Percentiles rank a stretch among this genome's conserved stretches.
Conservation (phyloP, 2,113 vertebrate genomes). For the Apodemus sylvaticus region DNA sequence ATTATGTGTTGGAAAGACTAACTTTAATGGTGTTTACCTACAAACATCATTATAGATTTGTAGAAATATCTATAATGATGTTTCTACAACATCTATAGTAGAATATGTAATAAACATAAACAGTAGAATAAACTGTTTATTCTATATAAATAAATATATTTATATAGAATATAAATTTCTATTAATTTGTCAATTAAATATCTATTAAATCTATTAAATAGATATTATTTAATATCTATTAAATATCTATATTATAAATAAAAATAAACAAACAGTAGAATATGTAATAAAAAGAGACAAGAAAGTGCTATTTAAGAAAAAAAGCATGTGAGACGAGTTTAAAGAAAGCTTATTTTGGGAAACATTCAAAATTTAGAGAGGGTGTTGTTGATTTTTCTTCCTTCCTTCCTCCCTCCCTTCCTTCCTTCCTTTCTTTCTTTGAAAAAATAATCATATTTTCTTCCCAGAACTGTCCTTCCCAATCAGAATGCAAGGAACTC, state of each 20-base stretch:
- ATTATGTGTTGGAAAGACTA: background rate
- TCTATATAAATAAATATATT: too few relatives aligned
- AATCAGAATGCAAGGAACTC: background rate
- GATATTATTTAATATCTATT: too few relatives aligned
- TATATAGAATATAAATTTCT: too few relatives aligned
- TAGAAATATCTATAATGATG: too few relatives aligned
- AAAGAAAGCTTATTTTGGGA: background rate
- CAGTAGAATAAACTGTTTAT: too few relatives aligned
- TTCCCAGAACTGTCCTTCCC: background rate
- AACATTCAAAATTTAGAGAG: background rate
- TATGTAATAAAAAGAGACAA: background rate
- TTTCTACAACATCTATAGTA: too few relatives aligned
- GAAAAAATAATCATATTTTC: slow-evolving; percentile 3
- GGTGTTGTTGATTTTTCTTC: background rate
- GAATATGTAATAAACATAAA: too few relatives aligned
- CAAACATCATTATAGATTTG: background rate
- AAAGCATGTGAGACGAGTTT: background rate
- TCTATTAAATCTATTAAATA: too few relatives aligned
- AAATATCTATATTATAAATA: too few relatives aligned
- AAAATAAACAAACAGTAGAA: background rate
- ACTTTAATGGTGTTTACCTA: background rate
- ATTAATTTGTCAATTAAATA: too few relatives aligned
- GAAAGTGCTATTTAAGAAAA: background rate
- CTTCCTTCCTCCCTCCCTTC: background rate
- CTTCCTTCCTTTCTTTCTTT: background rate